Evolutionary conservation across 2,797 vertebrate genomes (phyloP).

Genomic region (Leptodactylus fallax): DNA sequence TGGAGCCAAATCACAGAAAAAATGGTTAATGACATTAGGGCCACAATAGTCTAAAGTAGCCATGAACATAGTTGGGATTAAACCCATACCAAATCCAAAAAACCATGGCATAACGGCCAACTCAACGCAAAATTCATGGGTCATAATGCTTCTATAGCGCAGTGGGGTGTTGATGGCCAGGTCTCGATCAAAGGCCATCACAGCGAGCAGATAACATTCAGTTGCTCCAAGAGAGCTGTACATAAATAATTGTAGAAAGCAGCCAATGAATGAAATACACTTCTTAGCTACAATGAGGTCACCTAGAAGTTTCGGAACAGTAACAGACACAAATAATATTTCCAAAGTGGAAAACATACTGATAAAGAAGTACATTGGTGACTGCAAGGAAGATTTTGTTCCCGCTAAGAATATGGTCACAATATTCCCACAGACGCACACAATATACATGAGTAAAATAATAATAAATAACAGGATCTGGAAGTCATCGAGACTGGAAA

Average conservation of each 20-base stretch:
- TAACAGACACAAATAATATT: slow-evolving; percentile 39
- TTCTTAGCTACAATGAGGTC: slow-evolving; percentile 24
- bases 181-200: background rate
- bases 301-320: slow-evolving; percentile 39
- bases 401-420: background rate
- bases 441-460: slow-evolving; percentile 21
- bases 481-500: slow-evolving; percentile 9
- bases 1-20: slow-evolving; percentile 48
- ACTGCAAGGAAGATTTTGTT: slow-evolving; percentile 18
- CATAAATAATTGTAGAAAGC: slow-evolving; percentile 40
- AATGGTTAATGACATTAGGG: slow-evolving; percentile 5
- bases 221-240: slow-evolving; percentile 39
- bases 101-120: slow-evolving; percentile 14
- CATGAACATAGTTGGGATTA: background rate
- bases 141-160: slow-evolving; percentile 22
- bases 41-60: slow-evolving; percentile 16
- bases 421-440: slow-evolving; percentile 16
- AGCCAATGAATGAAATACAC: slow-evolving; percentile 17
- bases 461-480: slow-evolving; percentile 35
- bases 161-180: slow-evolving; percentile 46
- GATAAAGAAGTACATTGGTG: slow-evolving; percentile 52
- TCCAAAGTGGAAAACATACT: slow-evolving; percentile 29
- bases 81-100: background rate
- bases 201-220: slow-evolving; percentile 40
- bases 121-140: background rate